phyloP scores from a whole-genome alignment of 2,888 invertebrate genomes.

The Drosophila peninsularis region DNA sequence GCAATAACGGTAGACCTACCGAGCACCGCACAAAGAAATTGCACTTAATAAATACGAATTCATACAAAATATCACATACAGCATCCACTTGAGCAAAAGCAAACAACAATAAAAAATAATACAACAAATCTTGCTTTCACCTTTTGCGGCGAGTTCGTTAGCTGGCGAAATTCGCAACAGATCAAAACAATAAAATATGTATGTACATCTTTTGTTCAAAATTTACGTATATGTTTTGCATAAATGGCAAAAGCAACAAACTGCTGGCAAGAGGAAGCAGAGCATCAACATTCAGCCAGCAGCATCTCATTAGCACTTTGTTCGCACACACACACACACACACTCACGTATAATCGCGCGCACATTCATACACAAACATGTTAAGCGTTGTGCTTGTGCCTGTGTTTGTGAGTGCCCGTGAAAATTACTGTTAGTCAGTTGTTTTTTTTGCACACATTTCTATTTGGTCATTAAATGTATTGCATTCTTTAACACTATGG shows the following conservation, averaged over 20 bases:
- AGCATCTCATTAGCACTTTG: conserved; percentile 77
- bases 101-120: conserved; percentile 19
- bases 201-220: conserved; percentile 71
- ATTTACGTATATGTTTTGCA: conserved; percentile 68
- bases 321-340: conserved; percentile 37
- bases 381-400: conserved; percentile 7
- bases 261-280: conserved; percentile 44
- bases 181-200: conserved; percentile 61
- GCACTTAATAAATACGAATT: conserved; percentile 44
- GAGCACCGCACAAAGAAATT: conserved; percentile 50
- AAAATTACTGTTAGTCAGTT: conserved; percentile 72
- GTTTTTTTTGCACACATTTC: conserved; percentile 35
- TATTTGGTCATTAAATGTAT: conserved; percentile 55
- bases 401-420: conserved; percentile 60
- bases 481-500: conserved; percentile 54
- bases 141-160: conserved; percentile 63
- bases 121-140: conserved; percentile 68
- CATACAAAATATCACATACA: conserved; percentile 38
- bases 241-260: conserved; percentile 78
- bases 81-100: conserved; percentile 30
- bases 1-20: conserved; percentile 51
- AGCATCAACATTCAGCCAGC: conserved; percentile 58
- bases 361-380: conserved; percentile 21
- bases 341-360: conserved; percentile 21
- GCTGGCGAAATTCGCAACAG: conserved; percentile 57